Conservation (phyloP, 2,888 invertebrate species). For the Epirrhoe tristata region DNA sequence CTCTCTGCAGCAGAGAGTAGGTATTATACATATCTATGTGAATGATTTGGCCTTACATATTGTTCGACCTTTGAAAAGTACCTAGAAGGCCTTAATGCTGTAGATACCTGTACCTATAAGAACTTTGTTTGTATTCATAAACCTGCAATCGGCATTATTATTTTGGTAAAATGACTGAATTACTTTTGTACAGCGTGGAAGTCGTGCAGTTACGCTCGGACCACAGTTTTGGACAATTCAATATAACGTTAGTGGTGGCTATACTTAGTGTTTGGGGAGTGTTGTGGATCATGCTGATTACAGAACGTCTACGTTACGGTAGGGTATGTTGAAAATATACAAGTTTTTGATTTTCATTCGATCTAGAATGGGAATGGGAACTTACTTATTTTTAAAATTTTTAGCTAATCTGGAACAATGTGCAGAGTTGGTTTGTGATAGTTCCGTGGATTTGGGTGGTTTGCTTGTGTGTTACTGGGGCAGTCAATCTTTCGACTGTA, state of each 20-base stretch:
- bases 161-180: no score
- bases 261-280: slow-evolving; percentile 60
- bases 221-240: slow-evolving; percentile 53
- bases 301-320: slow-evolving; percentile 60
- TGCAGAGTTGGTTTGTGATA: slow-evolving; percentile 59
- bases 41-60: no score
- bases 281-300: slow-evolving; percentile 65
- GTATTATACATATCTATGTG: no score
- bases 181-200: slow-evolving; percentile 64
- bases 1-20: no score
- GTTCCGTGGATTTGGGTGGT: slow-evolving; percentile 68
- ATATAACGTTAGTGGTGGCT: slow-evolving; percentile 54
- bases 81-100: no score
- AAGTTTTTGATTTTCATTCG: neutral
- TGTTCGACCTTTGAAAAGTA: no score
- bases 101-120: no score
- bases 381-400: slow-evolving; percentile 38
- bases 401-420: slow-evolving; percentile 75
- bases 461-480: slow-evolving; percentile 53
- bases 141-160: no score
- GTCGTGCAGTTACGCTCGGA: slow-evolving; percentile 60
- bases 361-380: neutral
- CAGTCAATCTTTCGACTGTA: slow-evolving; percentile 47
- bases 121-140: no score
- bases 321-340: slow-evolving; percentile 58